Evolutionary conservation across 2,797 vertebrate genomes (phyloP).

Genomic region (Rhadinocentrus ornatus): DNA sequence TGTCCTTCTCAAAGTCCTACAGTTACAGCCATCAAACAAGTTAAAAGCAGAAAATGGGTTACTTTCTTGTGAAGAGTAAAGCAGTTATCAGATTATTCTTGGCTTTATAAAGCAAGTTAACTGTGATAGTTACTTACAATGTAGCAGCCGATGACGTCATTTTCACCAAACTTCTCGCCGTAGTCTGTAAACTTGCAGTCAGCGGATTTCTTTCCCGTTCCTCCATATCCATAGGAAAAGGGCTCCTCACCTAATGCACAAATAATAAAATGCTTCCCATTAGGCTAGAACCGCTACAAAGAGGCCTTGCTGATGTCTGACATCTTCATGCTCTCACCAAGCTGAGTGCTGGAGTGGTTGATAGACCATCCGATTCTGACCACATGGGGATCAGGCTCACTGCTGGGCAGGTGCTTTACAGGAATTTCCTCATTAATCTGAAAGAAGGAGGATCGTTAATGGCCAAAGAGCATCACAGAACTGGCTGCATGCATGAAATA

Average conservation of each 20-base stretch:
- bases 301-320: not conserved
- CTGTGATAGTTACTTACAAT: constrained; percentile 80
- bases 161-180: constrained; percentile 91
- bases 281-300: no score
- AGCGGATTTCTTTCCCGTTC: constrained; percentile 92
- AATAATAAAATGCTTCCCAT: not conserved
- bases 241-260: constrained; percentile 86
- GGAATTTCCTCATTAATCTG: constrained; percentile 95
- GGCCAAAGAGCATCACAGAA: not conserved
- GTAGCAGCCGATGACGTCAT: constrained; percentile 92
- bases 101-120: not conserved
- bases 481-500: not conserved
- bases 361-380: constrained; percentile 96
- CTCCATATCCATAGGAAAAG: constrained; percentile 94
- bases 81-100: not conserved
- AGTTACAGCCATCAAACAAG: fast-evolving
- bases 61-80: no score
- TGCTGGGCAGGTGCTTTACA: constrained; percentile 91
- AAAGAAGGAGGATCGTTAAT: not conserved
- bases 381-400: constrained; percentile 93
- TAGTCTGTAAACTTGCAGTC: constrained; percentile 92
- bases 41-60: not conserved
- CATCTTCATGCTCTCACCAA: constrained; percentile 80
- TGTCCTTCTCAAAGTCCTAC: constrained; percentile 89
- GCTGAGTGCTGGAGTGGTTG: constrained; percentile 92